A percentile compares a stretch with the other conserved stretches of the same genome.
Conservation (phyloP, 2,797 vertebrate genomes). For the Novumbra hubbsi region DNA sequence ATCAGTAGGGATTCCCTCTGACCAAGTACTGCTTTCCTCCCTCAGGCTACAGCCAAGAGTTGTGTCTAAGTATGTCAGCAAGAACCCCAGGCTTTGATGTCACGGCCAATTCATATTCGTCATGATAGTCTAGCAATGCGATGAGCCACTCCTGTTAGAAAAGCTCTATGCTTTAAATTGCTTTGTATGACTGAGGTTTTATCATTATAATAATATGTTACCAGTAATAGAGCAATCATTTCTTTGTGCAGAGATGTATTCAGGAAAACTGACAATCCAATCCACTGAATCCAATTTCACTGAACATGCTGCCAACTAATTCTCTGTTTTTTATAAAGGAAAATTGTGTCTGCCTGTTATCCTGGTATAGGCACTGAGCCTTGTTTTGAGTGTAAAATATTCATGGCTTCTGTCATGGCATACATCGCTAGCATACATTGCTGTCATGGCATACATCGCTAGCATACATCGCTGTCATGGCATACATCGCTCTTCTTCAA, state of each 20-base stretch:
- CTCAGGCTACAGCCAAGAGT: not conserved
- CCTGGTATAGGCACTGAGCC: not conserved
- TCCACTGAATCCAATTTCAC: not conserved
- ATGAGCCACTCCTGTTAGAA: not conserved
- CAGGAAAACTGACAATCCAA: not conserved
- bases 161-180: not conserved
- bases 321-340: not conserved
- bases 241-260: not conserved
- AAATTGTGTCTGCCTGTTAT: not conserved
- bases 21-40: slow-evolving; percentile 1
- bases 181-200: not conserved
- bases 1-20: slow-evolving; percentile 58
- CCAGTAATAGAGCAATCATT: not conserved
- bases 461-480: not conserved
- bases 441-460: not conserved
- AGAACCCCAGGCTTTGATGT: not conserved
- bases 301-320: not conserved
- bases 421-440: not conserved
- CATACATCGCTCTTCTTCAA: not conserved
- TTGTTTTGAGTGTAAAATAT: not conserved
- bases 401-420: not conserved
- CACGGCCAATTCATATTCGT: not conserved
- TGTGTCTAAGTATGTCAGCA: not conserved
- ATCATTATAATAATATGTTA: not conserved
- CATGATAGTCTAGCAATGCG: slow-evolving; percentile 13